Evolutionary conservation across 2,113 vertebrate genomes (phyloP), one percentile per base, ranked within the genome.

Genomic region (Falco punctatus): DNA sequence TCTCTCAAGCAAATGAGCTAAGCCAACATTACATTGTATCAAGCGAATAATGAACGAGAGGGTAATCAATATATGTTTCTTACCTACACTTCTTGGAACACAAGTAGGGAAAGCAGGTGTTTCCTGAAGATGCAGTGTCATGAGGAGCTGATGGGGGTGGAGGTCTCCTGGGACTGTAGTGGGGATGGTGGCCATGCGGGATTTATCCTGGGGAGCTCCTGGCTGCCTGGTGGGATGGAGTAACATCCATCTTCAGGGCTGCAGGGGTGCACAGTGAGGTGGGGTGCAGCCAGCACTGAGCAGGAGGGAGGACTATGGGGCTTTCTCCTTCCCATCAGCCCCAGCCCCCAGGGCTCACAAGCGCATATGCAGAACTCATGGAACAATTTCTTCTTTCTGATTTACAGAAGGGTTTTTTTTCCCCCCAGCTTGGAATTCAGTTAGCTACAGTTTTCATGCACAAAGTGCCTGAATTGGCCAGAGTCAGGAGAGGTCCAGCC

Each of bases 401-500:
- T 90, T 96, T 88, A 67, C 59, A 66, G 51, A 28, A 93, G 54
- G 21, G 23, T 3, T 10, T 30, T 51, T 67, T 73, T 5, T 4
- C 27, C 2, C 1, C 44, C 86, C 91, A 94, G 81, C 92, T 82
- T 95, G 92, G 94, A 96, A 96, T 96, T 93, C 75, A 64, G 95
- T 92, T 95, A 94, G 96, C 88, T 94, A 86, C 86, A 90, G 24
- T 75, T 94, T 94, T 81, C 92, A 46, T 79, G 83, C 97, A 91
- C 44, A 75, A 65, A 79, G 86, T 75, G 95, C 80, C 80, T 90
- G 95, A 94, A 61, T 88, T 95, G 93, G 92, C 95, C 1, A 0
- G 90, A 11, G 52, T 5, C 78, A 1, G 91, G 94, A 92, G 92
- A 49, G 73, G 88, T 71, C 69, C 94, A 58, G 92, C 92, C 95